A percentile compares a stretch with the other conserved stretches of the same genome.
These are phyloP conservation scores for Darevskia nairensis DNA, from an alignment of 2,797 vertebrate species.

Conservation along the genomic window DNA sequence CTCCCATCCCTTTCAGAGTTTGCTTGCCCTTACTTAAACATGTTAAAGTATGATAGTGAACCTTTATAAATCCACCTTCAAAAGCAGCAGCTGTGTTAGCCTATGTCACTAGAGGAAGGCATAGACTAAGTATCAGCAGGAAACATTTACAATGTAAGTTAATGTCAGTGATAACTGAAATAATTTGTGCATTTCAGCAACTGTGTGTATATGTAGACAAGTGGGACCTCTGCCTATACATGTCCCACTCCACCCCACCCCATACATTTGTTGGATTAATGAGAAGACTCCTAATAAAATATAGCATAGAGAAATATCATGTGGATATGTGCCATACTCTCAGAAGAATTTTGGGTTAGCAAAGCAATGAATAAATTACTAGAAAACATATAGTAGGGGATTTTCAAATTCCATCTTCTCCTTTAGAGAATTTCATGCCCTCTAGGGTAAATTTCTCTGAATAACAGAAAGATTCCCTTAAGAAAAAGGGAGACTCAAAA, in stretches of 20 bases:
- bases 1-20: too few species aligned
- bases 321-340: constrained; percentile 54
- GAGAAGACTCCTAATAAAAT: constrained; percentile 46
- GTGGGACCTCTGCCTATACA: constrained; percentile 40
- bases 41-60: too few species aligned
- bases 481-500: not conserved
- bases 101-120: constrained; percentile 29
- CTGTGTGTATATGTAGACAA: not conserved
- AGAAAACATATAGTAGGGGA: constrained; percentile 42
- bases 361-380: constrained; percentile 68
- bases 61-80: too few species aligned
- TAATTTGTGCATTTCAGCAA: too few species aligned
- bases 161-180: constrained; percentile 45
- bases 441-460: constrained; percentile 55
- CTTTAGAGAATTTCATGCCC: constrained; percentile 53
- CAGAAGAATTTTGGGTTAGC: constrained; percentile 54
- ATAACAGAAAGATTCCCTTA: constrained; percentile 36
- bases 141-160: constrained; percentile 39
- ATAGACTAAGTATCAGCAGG: constrained; percentile 26
- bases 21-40: too few species aligned
- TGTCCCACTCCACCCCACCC: not conserved
- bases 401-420: constrained; percentile 50
- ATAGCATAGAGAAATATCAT: constrained; percentile 41
- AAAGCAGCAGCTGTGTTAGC: constrained; percentile 4
- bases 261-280: constrained; percentile 55